These are phyloP conservation scores for Geodia barretti DNA, from an alignment of 37 sponge, comb jelly and placozoan species.

Conservation along the genomic window DNA sequence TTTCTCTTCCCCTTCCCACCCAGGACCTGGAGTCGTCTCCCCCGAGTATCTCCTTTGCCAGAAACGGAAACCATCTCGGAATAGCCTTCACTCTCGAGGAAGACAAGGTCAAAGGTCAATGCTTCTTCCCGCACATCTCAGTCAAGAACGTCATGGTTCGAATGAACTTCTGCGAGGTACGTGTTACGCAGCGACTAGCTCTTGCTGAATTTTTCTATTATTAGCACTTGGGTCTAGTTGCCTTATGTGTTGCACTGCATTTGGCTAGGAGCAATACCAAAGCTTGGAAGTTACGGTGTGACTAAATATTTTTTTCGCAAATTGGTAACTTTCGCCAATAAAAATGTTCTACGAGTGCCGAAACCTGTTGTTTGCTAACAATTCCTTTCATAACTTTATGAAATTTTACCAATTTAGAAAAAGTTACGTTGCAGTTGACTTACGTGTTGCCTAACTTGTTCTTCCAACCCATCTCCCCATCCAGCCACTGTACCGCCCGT, in stretches of 20 bases:
- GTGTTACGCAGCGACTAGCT: not conserved
- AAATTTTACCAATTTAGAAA: too few species aligned
- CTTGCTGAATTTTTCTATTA: not conserved
- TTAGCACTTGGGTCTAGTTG: not conserved
- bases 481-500: not conserved
- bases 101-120: not conserved
- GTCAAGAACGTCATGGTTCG: slow-evolving; percentile 76
- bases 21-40: slow-evolving; percentile 73
- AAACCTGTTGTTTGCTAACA: too few species aligned
- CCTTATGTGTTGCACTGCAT: too few species aligned
- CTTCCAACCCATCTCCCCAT: slow-evolving; percentile 4
- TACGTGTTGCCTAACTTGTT: slow-evolving; percentile 9
- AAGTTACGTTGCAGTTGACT: too few species aligned
- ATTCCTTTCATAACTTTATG: too few species aligned
- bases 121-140: slow-evolving; percentile 87
- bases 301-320: too few species aligned
- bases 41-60: slow-evolving; percentile 78
- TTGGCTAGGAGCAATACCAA: too few species aligned
- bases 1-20: not conserved
- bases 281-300: too few species aligned
- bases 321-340: too few species aligned
- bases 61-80: slow-evolving; percentile 80
- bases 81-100: slow-evolving; percentile 49
- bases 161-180: slow-evolving; percentile 74
- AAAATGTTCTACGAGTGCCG: too few species aligned